Evolutionary conservation across 92 coral and sea anemone genomes (phyloP).

Genomic region (Meandrina meandrites): DNA sequence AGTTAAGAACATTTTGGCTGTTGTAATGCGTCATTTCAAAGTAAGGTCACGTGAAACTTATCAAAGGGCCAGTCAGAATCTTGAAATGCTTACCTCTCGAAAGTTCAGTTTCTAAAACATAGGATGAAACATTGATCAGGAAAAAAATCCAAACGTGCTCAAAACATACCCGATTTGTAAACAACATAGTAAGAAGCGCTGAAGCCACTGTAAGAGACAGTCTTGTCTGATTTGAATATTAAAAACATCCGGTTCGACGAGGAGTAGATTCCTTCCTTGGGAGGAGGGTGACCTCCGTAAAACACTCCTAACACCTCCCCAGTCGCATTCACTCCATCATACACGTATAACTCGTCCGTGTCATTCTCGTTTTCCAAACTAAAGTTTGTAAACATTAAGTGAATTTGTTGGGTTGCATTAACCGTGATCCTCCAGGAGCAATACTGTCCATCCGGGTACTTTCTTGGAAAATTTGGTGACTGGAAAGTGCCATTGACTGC

Average conservation of each 20-base stretch:
- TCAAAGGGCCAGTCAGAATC: no score
- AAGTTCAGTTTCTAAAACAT: no score
- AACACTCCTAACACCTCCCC: conserved; percentile 43
- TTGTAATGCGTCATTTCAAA: no score
- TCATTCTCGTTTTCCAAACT: conserved; percentile 26
- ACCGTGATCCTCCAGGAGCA: conserved; percentile 14
- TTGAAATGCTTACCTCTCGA: no score
- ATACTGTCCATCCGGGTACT: conserved; percentile 68
- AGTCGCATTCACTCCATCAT: conserved; percentile 48
- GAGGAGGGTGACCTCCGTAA: conserved; percentile 53
- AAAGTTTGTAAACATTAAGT: conserved; percentile 53
- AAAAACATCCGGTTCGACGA: conserved; percentile 17
- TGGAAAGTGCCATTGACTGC: conserved; percentile 55
- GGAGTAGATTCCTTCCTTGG: conserved; percentile 43
- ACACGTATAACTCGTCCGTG: conserved; percentile 45
- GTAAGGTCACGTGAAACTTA: no score
- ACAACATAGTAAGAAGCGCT: neutral
- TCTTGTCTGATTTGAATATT: conserved; percentile 11
- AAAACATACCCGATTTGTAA: neutral
- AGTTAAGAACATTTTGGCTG: no score
- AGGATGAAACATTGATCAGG: no score
- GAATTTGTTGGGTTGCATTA: conserved; percentile 33
- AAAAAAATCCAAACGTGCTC: no score
- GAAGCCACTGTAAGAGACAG: conserved; percentile 4
- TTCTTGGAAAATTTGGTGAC: conserved; percentile 63